These are phyloP conservation scores for Schlechtendalia chinensis DNA, from an alignment of 1,140 invertebrate species.

Conservation along the genomic window DNA sequence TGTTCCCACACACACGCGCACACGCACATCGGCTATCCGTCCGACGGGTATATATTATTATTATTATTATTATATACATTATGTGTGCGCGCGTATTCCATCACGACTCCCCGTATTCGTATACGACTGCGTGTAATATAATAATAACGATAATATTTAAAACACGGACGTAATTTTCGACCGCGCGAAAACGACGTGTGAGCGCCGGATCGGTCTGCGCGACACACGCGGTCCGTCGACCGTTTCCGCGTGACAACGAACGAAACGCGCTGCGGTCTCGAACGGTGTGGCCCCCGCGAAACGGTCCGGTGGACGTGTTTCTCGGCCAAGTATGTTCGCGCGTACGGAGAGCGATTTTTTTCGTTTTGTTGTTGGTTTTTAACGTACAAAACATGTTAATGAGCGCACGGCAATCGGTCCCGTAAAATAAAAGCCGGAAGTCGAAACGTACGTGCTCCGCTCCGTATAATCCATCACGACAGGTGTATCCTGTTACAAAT, in stretches of 20 bases:
- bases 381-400: conserved; percentile 23
- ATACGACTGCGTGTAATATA: too few species aligned
- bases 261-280: neutral
- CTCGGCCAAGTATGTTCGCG: neutral
- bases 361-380: too few species aligned
- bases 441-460: conserved; percentile 8
- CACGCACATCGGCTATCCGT: conserved; percentile 7
- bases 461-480: conserved; percentile 23
- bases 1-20: conserved; percentile 38
- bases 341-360: neutral
- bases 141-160: too few species aligned
- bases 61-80: neutral
- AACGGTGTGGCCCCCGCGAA: neutral
- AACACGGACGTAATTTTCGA: too few species aligned
- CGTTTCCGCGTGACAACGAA: too few species aligned
- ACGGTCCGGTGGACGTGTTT: neutral
- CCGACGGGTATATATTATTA: neutral
- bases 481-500: conserved; percentile 47
- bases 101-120: neutral
- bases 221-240: too few species aligned
- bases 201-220: too few species aligned
- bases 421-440: conserved; percentile 40
- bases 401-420: neutral
- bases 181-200: too few species aligned
- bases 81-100: neutral